These are phyloP conservation scores for Syngnathoides biaculeatus DNA, from an alignment of 2,113 vertebrate species.

Conservation along the genomic window DNA sequence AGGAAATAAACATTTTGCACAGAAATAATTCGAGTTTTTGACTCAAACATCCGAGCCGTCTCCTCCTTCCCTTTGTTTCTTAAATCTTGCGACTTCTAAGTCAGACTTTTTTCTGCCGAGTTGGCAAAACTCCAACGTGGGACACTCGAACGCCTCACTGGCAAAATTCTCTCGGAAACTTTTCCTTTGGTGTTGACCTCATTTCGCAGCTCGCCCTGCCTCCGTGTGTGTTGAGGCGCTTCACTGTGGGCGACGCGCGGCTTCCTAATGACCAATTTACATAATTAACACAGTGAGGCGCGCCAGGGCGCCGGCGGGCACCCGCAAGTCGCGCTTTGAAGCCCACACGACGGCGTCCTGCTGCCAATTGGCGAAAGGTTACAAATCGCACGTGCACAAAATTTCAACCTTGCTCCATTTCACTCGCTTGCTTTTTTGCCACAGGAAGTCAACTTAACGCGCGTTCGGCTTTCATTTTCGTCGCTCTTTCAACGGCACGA, in stretches of 20 bases:
- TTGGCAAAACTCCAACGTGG: neutral
- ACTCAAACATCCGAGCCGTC: too few relatives aligned
- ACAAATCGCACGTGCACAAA: neutral
- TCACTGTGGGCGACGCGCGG: slow-evolving; percentile 45
- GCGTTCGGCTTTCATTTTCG: too few relatives aligned
- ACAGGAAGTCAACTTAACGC: too few relatives aligned
- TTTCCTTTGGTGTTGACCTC: slow-evolving; percentile 23
- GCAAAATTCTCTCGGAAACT: slow-evolving; percentile 14
- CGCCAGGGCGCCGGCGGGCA: slow-evolving; percentile 37
- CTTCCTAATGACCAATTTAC: slow-evolving; percentile 64
- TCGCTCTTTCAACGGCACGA: neutral
- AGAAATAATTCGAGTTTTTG: too few relatives aligned
- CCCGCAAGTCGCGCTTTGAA: slow-evolving; percentile 10
- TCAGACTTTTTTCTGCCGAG: neutral
- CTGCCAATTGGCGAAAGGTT: neutral
- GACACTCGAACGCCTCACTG: slow-evolving; percentile 6
- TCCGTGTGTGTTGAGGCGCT: slow-evolving; percentile 21
- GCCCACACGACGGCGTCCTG: neutral
- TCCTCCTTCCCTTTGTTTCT: too few relatives aligned
- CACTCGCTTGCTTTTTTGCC: too few relatives aligned
- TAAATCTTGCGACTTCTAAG: too few relatives aligned
- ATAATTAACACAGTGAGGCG: slow-evolving; percentile 62
- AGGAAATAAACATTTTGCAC: too few relatives aligned
- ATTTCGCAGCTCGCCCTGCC: slow-evolving; percentile 44
- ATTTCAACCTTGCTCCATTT: neutral